Conservation (phyloP, 1,140 invertebrate genomes). For the Cephus cinctus region DNA sequence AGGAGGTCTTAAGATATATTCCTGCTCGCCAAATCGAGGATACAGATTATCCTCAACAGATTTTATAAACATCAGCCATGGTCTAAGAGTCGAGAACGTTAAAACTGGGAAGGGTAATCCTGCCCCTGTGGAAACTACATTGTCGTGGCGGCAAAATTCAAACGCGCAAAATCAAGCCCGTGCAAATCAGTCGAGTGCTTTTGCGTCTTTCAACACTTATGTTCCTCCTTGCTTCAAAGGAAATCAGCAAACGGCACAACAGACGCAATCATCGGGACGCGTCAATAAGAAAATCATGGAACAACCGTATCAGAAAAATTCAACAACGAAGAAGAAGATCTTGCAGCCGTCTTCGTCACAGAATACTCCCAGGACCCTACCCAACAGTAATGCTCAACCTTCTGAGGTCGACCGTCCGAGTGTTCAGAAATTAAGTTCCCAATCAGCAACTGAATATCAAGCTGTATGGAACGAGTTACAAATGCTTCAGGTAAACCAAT, state of each 20-base stretch:
- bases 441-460: slow-evolving; percentile 27
- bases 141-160: slow-evolving; percentile 8
- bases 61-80: slow-evolving; percentile 65
- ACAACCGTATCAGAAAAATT: slow-evolving; percentile 2
- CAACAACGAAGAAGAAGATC: not conserved
- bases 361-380: not conserved
- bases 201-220: slow-evolving; percentile 19
- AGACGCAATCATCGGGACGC: slow-evolving; percentile 49
- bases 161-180: slow-evolving; percentile 13
- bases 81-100: slow-evolving; percentile 51
- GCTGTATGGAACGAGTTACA: slow-evolving; percentile 49
- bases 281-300: slow-evolving; percentile 16
- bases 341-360: not conserved
- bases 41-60: slow-evolving; percentile 59
- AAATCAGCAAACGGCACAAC: slow-evolving; percentile 45
- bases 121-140: slow-evolving; percentile 13
- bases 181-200: slow-evolving; percentile 17
- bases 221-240: slow-evolving; percentile 37
- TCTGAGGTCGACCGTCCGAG: no score
- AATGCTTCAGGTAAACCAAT: slow-evolving; percentile 32
- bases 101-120: slow-evolving; percentile 26
- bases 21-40: slow-evolving; percentile 52
- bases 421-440: no score
- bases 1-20: slow-evolving; percentile 63
- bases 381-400: not conserved